Conservation (phyloP, 2,113 vertebrate species). For the Danionella cerebrum region DNA sequence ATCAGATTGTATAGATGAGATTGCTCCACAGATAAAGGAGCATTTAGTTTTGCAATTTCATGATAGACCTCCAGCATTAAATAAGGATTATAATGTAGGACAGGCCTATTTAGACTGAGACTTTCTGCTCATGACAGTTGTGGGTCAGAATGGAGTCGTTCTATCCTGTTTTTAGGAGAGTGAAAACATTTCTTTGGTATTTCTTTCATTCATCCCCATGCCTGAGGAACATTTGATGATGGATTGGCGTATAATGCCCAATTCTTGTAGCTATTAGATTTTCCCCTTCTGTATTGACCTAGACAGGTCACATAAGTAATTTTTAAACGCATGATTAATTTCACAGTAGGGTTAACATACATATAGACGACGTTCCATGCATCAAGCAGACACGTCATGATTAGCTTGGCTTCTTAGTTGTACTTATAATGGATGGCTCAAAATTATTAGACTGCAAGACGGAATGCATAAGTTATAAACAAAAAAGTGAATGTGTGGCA, state of each 20-base stretch:
- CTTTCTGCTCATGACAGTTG: not conserved
- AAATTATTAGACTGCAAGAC: not conserved
- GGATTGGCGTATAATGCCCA: constrained; percentile 63
- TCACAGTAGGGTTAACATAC: constrained; percentile 59
- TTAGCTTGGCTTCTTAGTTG: not conserved
- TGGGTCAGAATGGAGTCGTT: not conserved
- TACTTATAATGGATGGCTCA: not conserved
- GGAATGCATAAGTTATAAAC: too few species aligned
- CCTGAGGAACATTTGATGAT: constrained; percentile 63
- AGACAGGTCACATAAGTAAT: constrained; percentile 61
- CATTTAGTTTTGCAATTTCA: constrained; percentile 32
- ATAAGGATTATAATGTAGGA: constrained; percentile 49
- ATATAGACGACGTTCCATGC: constrained; percentile 40
- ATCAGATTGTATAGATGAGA: constrained; percentile 43
- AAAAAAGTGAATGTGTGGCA: not conserved
- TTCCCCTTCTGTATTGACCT: constrained; percentile 47
- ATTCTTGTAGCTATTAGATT: constrained; percentile 65
- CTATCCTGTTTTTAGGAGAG: not conserved
- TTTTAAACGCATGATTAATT: constrained; percentile 71
- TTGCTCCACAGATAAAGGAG: constrained; percentile 38
- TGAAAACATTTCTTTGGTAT: constrained; percentile 16
- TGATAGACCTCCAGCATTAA: constrained; percentile 50
- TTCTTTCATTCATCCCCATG: constrained; percentile 46
- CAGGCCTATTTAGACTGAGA: constrained; percentile 2
- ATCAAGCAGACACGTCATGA: constrained; percentile 47